phyloP scores from a whole-genome alignment of 1,140 invertebrate genomes.

The Lucilia cuprina region DNA sequence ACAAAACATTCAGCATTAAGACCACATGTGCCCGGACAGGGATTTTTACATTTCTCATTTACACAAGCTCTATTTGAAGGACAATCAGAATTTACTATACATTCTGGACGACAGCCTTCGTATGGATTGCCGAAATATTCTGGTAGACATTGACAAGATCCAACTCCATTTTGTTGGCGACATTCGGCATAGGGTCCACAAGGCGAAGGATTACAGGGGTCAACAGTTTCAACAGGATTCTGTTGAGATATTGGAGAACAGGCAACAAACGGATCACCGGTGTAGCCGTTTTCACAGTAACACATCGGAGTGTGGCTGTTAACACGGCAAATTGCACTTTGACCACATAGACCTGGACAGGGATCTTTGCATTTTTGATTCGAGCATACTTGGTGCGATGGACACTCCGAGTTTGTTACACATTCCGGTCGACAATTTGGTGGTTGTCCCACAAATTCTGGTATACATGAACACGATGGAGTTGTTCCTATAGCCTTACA shows the following conservation, averaged over 20 bases:
- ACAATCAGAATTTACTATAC: slow-evolving; percentile 68
- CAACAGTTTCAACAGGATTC: slow-evolving; percentile 56
- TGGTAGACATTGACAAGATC: slow-evolving; percentile 64
- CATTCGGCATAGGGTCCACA: slow-evolving; percentile 69
- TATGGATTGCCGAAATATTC: slow-evolving; percentile 68
- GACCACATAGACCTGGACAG: slow-evolving; percentile 78
- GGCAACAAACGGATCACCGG: slow-evolving; percentile 74
- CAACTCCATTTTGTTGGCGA: slow-evolving; percentile 61
- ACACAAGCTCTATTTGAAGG: slow-evolving; percentile 65
- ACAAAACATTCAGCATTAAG: slow-evolving; percentile 77
- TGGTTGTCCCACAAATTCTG: slow-evolving; percentile 70
- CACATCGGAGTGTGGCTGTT: slow-evolving; percentile 79
- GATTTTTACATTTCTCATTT: slow-evolving; percentile 69
- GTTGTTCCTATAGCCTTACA: slow-evolving; percentile 70
- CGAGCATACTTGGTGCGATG: slow-evolving; percentile 68
- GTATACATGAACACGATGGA: slow-evolving; percentile 69
- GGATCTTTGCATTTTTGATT: slow-evolving; percentile 75
- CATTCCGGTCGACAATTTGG: slow-evolving; percentile 76
- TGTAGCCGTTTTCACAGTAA: slow-evolving; percentile 70
- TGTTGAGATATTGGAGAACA: slow-evolving; percentile 61
- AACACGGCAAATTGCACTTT: slow-evolving; percentile 74
- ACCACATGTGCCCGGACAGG: slow-evolving; percentile 67
- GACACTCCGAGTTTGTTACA: slow-evolving; percentile 71
- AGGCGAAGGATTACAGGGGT: slow-evolving; percentile 67
- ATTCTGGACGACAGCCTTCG: slow-evolving; percentile 69